These are phyloP conservation scores for Dichetophora obliterata DNA, from an alignment of 2,888 invertebrate genomes.

Conservation along the genomic window DNA sequence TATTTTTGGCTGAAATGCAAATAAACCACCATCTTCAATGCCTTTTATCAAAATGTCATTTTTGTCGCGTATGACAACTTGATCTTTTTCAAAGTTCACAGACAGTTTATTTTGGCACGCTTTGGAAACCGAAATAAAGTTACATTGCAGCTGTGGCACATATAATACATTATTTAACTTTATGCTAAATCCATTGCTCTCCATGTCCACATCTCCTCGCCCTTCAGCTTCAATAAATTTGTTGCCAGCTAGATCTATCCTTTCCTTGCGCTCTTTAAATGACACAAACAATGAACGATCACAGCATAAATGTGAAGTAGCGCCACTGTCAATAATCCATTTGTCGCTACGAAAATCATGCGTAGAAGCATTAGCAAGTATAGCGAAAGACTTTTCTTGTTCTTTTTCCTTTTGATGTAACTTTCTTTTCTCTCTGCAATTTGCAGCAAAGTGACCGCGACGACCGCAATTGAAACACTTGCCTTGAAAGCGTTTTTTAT, in stretches of 20 bases:
- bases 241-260: background rate
- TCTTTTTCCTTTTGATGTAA: conserved; percentile 9
- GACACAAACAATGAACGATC: background rate
- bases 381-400: background rate
- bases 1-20: too few species aligned
- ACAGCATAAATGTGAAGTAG: background rate
- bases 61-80: too few species aligned
- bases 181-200: too few species aligned
- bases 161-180: conserved; percentile 37
- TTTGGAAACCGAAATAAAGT: conserved; percentile 37
- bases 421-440: conserved; percentile 17
- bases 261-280: background rate
- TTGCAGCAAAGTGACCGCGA: conserved; percentile 16
- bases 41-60: too few species aligned
- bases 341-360: background rate
- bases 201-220: conserved; percentile 1
- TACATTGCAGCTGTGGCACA: conserved; percentile 36
- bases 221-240: background rate
- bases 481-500: background rate
- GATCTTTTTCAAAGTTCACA: too few species aligned
- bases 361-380: background rate
- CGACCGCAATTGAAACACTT: conserved; percentile 29
- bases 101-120: too few species aligned
- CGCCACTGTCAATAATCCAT: background rate
- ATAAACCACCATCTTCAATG: too few species aligned